Base-by-base conservation (phyloP, 2,888 invertebrate species). In the Fragum fragum region DNA sequence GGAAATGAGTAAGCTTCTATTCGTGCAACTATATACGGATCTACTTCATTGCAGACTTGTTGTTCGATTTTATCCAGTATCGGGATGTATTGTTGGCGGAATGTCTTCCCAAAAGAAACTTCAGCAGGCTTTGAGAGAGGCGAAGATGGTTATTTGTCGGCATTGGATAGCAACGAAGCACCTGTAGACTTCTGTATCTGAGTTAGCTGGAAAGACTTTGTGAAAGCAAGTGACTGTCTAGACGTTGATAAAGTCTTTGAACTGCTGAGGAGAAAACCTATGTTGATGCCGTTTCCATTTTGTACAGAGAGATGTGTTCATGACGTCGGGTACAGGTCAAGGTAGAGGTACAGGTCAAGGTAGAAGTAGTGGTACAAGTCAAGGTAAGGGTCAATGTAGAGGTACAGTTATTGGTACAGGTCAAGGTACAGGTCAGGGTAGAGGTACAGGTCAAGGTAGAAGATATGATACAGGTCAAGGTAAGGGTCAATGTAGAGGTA, bases 21-120 rank as follows among this genome's bases (percentile, higher is more conserved):
- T 83, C 68, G 73, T 83, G 26, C 80, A 83, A 63, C 26, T 83
- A 26, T 83, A 83, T 77, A 80, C 74, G 28, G 80, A 83, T 72
- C 26, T 69, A 47, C 68, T 80, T 28, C 82, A 83, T 69, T 61
- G 52, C 29, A 71, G 29, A 63, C 83, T 77, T 32, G 26, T 36
- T 55, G 57, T 59, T 26, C 70, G 83, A 61, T 83, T 68, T 63
- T 71, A 80, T 77, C 80, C 83, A 42, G 75, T 83, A n/a, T 83
- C 80, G 14, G 79, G 77, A n/a, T 61, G 57, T 42, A 77, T 83
- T 73, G 72, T 29, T 21, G 73, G 57, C 26, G 77, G 83, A 23
- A 66, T 66, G 63, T 63, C 47, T 61, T 78, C 26, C 72, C 66
- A 39, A 32, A 47, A 52, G n/a, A 26, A 23, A 74, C 79, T 28